Base-by-base conservation (phyloP, 2,888 invertebrate genomes). In the Caenorhabditis sp. region DNA sequence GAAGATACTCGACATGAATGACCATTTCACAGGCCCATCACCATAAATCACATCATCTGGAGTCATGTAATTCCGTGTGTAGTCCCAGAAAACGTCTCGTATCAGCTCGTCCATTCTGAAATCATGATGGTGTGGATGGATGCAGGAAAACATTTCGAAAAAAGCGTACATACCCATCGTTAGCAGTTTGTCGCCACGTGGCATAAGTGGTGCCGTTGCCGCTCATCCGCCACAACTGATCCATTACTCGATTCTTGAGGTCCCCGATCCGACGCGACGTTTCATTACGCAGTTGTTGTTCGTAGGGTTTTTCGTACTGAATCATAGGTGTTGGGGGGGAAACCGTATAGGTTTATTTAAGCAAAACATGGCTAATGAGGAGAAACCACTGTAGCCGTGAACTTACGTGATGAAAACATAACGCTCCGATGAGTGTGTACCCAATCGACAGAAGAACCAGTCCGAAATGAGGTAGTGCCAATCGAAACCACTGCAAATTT, bases 41-140 rank as follows among this genome's bases (percentile, higher is more conserved):
- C 88, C 88, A 45, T 84, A 84, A 53, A 87, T 87, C 43, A 87
- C 80, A 61, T 88, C 88, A 13, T 85, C 86, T 24, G 88, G 87
- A n/a, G 85, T 85, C 87, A 88, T 85, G 70, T 88, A 88, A 72
- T 88, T 86, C 66, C 83, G 82, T 1, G 88, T 88, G 68, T 87
- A 88, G 59, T 88, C 88, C 39, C 81, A 58, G 70, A 86, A 88
- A 30, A 88, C 87, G 35, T 88, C 87, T 26, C 83, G 79, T 37
- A 87, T 87, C 24, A 87, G 65, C 46, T 75, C 56, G 50, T 87
- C 82, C 84, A 88, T 83, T 52, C 85, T 85, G 68, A 63, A 86
- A 52, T n/a, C n/a, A n/a, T n/a, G n/a, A n/a, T n/a, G n/a, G n/a
- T n/a, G n/a, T n/a, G n/a, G n/a, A n/a, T n/a, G n/a, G n/a, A n/a